These are phyloP conservation scores for Sebastiscus albofasciatus DNA, from an alignment of 2,797 vertebrate genomes.

Conservation along the genomic window DNA sequence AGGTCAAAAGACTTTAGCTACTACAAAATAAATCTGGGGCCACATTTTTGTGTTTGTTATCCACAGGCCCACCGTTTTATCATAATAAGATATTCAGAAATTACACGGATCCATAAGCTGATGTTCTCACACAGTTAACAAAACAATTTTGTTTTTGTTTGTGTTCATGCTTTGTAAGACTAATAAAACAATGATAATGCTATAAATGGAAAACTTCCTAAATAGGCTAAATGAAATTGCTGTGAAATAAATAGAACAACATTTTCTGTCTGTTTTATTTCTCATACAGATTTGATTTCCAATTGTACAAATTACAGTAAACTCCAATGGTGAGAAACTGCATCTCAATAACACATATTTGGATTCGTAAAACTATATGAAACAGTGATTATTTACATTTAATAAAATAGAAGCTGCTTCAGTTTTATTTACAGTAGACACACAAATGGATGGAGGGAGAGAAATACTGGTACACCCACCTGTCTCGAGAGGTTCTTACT, in stretches of 20 bases:
- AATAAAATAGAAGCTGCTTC: neutral
- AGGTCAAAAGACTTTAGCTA: neutral
- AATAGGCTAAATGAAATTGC: neutral
- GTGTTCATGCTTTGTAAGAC: neutral
- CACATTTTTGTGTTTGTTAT: neutral
- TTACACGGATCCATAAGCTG: neutral
- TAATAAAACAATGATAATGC: neutral
- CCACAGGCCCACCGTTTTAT: neutral
- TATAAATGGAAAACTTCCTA: neutral
- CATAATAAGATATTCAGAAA: neutral
- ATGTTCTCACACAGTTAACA: neutral
- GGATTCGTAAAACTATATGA: neutral
- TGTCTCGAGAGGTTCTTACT: neutral
- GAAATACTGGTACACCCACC: neutral
- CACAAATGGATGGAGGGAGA: neutral
- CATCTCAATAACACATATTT: neutral
- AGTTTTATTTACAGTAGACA: neutral
- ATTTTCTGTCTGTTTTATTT: neutral
- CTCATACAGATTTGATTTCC: neutral
- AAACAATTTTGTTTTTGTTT: neutral
- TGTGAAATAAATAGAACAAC: neutral
- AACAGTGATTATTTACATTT: neutral
- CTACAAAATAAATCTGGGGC: neutral
- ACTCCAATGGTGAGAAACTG: neutral
- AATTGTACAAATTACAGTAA: neutral